phyloP scores from a whole-genome alignment of 2,888 invertebrate genomes.

The Rhimphoctona megacephalus region DNA sequence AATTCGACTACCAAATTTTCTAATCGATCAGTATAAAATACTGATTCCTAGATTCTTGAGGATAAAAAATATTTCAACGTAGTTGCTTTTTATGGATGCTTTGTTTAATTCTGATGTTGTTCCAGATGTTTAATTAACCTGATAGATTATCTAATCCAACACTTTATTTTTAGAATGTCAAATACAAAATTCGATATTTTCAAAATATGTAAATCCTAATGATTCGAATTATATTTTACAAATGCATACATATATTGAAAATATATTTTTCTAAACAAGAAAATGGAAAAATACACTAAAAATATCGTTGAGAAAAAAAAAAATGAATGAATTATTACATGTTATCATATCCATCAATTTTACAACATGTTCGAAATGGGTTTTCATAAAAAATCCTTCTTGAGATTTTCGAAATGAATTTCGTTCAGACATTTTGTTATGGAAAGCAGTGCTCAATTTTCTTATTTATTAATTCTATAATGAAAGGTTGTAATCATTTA shows the following conservation, averaged over 20 bases:
- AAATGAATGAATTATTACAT: neutral
- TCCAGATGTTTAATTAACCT: too few species aligned
- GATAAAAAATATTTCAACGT: too few species aligned
- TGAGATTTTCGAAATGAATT: neutral
- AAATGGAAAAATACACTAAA: neutral
- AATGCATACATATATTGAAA: neutral
- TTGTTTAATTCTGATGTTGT: neutral
- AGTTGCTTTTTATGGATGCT: neutral
- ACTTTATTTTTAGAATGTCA: too few species aligned
- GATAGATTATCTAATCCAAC: too few species aligned
- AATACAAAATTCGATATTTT: neutral
- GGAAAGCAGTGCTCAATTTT: neutral
- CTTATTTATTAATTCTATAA: neutral
- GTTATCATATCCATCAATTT: neutral
- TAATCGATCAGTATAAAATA: too few species aligned
- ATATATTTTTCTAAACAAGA: neutral
- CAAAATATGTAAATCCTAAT: neutral
- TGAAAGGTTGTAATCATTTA: neutral
- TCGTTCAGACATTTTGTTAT: constrained; percentile 5
- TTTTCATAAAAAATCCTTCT: neutral
- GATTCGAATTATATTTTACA: neutral
- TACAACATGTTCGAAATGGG: neutral
- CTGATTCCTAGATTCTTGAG: too few species aligned
- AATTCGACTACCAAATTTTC: too few species aligned
- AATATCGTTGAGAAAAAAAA: neutral